Base-by-base conservation (phyloP, 2,113 vertebrate genomes). In the Malurus elegans region DNA sequence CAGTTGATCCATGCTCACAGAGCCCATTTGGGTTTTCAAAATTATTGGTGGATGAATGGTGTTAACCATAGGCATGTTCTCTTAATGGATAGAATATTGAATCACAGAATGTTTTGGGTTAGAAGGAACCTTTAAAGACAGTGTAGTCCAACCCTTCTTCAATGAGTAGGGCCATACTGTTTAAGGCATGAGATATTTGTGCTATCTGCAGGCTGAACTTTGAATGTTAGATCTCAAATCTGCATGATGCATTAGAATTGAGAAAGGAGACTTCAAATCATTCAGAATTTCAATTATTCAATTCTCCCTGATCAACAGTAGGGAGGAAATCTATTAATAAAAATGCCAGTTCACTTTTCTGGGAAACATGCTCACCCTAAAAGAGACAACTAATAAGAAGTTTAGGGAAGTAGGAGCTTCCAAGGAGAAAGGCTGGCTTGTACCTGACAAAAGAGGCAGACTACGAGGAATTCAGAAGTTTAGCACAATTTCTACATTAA, bases 321-420 rank as follows among this genome's bases (percentile, higher is more conserved):
- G 19, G 14, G 20, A 76, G 20, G 47, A 76, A 82, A 75, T 58
- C 54, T 90, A 32, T 71, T 85, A 91, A 58, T 93, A 84, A 82
- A 93, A 86, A 53, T 48, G 61, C 40, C 44, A 75, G 64, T 72
- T 96, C 44, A 75, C 32, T 95, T 93, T 92, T 67, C 86, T 90
- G 61, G 76, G 64, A 78, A 93, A 64, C 6, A 26, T 31, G 9
- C 12, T 80, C 4, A 86, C 57, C 34, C 48, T 60, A 76, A 90
- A 92, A 95, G 51, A 90, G 56, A 81, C 90, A 93, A 96, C 60
- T 90, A 64, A 47, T 26, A 31, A 78, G 32, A 83, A 62, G 72
- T 48, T 90, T 61, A 73, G 28, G 56, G 85, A 94, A 92, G 56
- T 78, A 60, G 36, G 25, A 91, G 14, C 34, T 88, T 75, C 93